These are phyloP conservation scores for Panagrolaimus sp. DNA, from an alignment of 1,140 invertebrate species.

Conservation along the genomic window DNA sequence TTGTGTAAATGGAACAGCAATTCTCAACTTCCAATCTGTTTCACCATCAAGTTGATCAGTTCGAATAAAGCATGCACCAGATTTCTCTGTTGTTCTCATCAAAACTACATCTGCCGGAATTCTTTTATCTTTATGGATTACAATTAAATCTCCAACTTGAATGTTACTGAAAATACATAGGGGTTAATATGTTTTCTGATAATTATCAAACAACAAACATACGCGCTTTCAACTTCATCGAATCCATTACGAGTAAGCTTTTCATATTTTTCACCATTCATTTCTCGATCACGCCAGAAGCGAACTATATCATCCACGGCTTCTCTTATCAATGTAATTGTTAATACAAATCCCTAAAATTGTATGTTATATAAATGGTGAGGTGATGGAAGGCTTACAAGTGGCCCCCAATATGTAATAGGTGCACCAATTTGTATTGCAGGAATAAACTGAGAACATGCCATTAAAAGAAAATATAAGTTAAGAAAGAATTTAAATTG, in stretches of 20 bases:
- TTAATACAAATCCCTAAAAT: conserved; percentile 81
- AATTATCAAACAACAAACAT: conserved; percentile 63
- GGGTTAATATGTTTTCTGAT: conserved; percentile 7
- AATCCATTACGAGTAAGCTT: conserved; percentile 64
- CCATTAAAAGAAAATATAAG: conserved; percentile 96
- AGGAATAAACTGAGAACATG: conserved; percentile 91
- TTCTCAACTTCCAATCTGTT: conserved; percentile 95
- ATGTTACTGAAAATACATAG: conserved; percentile 52
- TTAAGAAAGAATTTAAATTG: conserved; percentile 99
- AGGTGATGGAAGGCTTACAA: conserved; percentile 65
- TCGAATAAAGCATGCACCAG: conserved; percentile 90
- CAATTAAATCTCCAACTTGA: conserved; percentile 53
- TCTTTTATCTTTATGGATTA: conserved; percentile 70
- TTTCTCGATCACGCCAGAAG: conserved; percentile 83
- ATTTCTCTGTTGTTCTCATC: conserved; percentile 83
- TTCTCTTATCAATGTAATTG: conserved; percentile 89
- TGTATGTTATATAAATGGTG: background rate
- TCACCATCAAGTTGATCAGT: conserved; percentile 98
- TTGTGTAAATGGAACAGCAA: conserved; percentile 87
- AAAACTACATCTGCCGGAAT: conserved; percentile 96
- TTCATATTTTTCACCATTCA: conserved; percentile 77
- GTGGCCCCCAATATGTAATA: conserved; percentile 97
- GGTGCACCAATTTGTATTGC: conserved; percentile 90
- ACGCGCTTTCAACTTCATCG: conserved; percentile 63
- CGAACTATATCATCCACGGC: conserved; percentile 89